Conservation (phyloP, 1,140 invertebrate species). For the Choristoneura fumiferana region DNA sequence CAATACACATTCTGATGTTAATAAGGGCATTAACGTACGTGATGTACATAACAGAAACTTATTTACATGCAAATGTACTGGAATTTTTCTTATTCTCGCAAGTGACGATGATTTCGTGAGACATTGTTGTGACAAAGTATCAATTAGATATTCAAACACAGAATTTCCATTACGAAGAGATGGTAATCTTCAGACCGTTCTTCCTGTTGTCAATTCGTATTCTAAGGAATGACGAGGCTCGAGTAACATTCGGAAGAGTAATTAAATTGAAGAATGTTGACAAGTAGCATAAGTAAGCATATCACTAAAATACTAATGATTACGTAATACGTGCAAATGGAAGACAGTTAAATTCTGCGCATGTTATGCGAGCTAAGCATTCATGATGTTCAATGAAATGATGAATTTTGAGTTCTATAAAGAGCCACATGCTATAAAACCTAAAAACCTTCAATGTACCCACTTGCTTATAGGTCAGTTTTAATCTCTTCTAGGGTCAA, state of each 20-base stretch:
- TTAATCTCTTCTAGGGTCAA: too few relatives aligned
- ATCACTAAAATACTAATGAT: neutral
- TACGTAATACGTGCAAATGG: neutral
- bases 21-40: slow-evolving; percentile 8
- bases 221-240: neutral
- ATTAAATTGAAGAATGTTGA: neutral
- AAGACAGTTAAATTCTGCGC: neutral
- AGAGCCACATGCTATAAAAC: too few relatives aligned
- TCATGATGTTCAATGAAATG: too few relatives aligned
- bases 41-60: slow-evolving; percentile 10
- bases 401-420: too few relatives aligned
- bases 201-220: too few relatives aligned
- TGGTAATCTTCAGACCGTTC: neutral
- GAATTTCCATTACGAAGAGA: slow-evolving; percentile 1
- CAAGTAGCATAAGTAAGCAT: neutral
- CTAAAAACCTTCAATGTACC: too few relatives aligned
- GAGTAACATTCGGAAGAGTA: neutral
- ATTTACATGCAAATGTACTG: slow-evolving; percentile 6
- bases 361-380: too few relatives aligned
- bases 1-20: slow-evolving; percentile 10
- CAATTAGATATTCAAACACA: slow-evolving; percentile 6
- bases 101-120: slow-evolving; percentile 9
- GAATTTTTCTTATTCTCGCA: slow-evolving; percentile 12
- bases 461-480: too few relatives aligned
- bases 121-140: slow-evolving; percentile 4